A percentile compares a stretch with the other conserved stretches of the same genome.
Conservation (phyloP, 1,140 invertebrate genomes). For the Drosophila pseudoananassae region DNA sequence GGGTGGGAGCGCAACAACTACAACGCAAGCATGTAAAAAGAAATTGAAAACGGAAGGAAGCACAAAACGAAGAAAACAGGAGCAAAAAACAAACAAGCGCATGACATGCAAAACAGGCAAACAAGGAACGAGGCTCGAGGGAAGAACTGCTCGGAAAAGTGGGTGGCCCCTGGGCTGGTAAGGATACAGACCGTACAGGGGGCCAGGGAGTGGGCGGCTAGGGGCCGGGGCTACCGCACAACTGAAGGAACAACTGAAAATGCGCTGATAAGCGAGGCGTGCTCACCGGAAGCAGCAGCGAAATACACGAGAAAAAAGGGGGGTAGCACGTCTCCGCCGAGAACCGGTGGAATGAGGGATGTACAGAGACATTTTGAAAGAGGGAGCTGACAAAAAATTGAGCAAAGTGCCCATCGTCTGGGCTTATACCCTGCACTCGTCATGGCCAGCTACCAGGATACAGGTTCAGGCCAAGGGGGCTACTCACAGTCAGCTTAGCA, state of each 20-base stretch:
- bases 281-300: slow-evolving; percentile 58
- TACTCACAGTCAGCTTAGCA: slow-evolving; percentile 38
- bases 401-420: slow-evolving; percentile 32
- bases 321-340: background rate
- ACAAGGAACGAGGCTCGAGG: slow-evolving; percentile 38
- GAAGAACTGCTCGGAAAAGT: slow-evolving; percentile 2
- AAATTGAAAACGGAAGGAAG: slow-evolving; percentile 80
- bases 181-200: background rate
- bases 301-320: slow-evolving; percentile 14
- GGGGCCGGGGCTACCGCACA: slow-evolving; percentile 7
- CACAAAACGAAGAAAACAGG: slow-evolving; percentile 48
- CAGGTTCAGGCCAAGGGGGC: slow-evolving; percentile 2
- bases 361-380: slow-evolving; percentile 10
- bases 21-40: slow-evolving; percentile 53
- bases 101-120: slow-evolving; percentile 77
- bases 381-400: slow-evolving; percentile 35
- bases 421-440: slow-evolving; percentile 16
- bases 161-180: background rate
- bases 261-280: slow-evolving; percentile 76
- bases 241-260: slow-evolving; percentile 59
- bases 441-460: background rate
- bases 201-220: background rate
- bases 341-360: slow-evolving; percentile 6
- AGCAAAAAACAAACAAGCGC: slow-evolving; percentile 77
- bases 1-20: slow-evolving; percentile 2